A percentile compares a stretch with the other conserved stretches of the same genome.
These are phyloP conservation scores for Lagenorhynchus albirostris DNA, from an alignment of 2,113 vertebrate species.

Conservation along the genomic window DNA sequence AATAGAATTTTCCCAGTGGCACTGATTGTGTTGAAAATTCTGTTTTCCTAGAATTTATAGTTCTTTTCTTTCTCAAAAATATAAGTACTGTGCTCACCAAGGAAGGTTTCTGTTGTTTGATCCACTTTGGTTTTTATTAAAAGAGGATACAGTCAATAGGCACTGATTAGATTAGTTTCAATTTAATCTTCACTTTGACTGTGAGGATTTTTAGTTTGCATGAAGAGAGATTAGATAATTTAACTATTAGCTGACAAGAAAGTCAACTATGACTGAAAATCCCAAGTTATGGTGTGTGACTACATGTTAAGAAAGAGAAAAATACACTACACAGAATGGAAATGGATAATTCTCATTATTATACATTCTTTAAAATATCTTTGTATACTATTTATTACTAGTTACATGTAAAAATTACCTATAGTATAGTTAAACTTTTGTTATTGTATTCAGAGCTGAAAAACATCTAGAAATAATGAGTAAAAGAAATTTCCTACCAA, in stretches of 20 bases:
- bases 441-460: background rate
- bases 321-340: background rate
- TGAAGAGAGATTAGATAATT: background rate
- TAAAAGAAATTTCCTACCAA: background rate
- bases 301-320: background rate
- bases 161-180: slow-evolving; percentile 12
- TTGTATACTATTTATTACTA: background rate
- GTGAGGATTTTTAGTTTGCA: background rate
- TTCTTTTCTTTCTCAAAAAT: background rate
- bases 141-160: background rate
- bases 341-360: background rate
- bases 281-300: background rate
- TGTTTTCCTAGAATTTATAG: background rate
- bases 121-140: background rate
- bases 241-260: background rate
- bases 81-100: background rate
- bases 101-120: background rate
- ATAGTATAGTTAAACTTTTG: background rate
- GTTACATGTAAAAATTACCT: background rate
- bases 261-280: background rate
- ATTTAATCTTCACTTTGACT: background rate
- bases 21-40: background rate
- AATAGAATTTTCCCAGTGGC: background rate
- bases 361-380: background rate
- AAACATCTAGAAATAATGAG: background rate